phyloP scores from a whole-genome alignment of 1,140 invertebrate species.

The Zaprionus vittiger region DNA sequence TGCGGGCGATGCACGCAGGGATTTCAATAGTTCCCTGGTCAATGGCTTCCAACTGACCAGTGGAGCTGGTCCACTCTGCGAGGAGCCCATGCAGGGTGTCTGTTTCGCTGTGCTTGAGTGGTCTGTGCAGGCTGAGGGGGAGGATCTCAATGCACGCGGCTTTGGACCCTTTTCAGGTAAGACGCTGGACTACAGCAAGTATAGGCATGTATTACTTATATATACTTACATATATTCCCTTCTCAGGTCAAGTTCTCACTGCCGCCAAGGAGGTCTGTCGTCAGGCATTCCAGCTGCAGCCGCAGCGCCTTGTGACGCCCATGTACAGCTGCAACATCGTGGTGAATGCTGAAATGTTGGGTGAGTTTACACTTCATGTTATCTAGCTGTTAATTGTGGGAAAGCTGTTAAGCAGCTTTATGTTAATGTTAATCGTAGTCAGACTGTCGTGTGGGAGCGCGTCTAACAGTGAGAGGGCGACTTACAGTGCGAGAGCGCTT shows the following conservation, averaged over 20 bases:
- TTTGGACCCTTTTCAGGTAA: constrained; percentile 87
- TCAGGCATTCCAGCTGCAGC: constrained; percentile 94
- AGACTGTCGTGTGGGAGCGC: neutral
- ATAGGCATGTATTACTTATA: neutral
- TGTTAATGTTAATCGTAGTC: neutral
- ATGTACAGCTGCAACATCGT: constrained; percentile 98
- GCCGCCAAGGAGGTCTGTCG: constrained; percentile 95
- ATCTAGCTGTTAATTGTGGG: neutral
- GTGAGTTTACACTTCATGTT: constrained; percentile 86
- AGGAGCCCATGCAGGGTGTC: constrained; percentile 98
- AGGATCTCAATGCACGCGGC: constrained; percentile 84
- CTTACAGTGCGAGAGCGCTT: neutral
- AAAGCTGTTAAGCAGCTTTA: neutral
- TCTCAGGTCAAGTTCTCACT: constrained; percentile 95
- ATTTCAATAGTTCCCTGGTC: constrained; percentile 92
- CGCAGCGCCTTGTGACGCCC: constrained; percentile 96
- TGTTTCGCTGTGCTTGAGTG: constrained; percentile 95
- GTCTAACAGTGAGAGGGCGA: neutral
- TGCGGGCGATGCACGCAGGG: constrained; percentile 85
- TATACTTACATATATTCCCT: neutral
- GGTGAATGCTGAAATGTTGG: constrained; percentile 96
- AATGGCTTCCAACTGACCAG: constrained; percentile 98
- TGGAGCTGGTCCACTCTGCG: constrained; percentile 95
- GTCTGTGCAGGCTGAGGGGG: constrained; percentile 86
- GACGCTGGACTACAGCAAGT: neutral